Base-by-base conservation (phyloP, 53 echinoderm and acorn worm species). In the Temnopleurus reevesii region DNA sequence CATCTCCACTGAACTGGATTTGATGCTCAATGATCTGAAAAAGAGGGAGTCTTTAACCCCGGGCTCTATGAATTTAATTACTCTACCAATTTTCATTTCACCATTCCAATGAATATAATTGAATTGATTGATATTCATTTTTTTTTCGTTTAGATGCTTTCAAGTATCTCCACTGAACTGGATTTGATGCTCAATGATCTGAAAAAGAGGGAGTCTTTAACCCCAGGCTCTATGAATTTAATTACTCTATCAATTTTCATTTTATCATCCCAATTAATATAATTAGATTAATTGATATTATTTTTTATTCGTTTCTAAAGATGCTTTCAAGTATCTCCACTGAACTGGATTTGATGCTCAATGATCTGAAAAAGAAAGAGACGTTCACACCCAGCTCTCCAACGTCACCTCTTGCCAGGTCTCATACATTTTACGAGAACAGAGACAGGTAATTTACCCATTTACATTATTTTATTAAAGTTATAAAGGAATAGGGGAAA, bases 341-440 rank as follows among this genome's bases (percentile, higher is more conserved):
- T 66, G 90, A 91, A 64, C 87, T 93, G 58, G 93, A 93, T 89
- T 91, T 93, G 47, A 93, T 93, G 87, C 89, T 90, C n/a, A 87
- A 86, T 17, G 87, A 93, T 46, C 89, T 91, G 9, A 91, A 86
- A 46, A 88, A 79, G 60, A 91, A 59, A 28, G 87, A 91, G 46
- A 36, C 87, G 23, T 91, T 91, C 64, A 53, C 31, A 12, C 88
- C 47, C 0, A 30, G 31, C 2, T 87, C 88, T 31, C 88, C 88
- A 21, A 66, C 47, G 31, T 87, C 88, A 51, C 88, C 88, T 18
- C 88, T 66, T 10, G 51, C 12, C 35, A 41, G n/a, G 36, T 71
- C 71, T 38, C 41, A 71, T 71, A 53, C 34, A 8, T 49, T 71
- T 0, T 85, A 45, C 47, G 88, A 66, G 23, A 51, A 29, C 53